phyloP scores from a whole-genome alignment of 2,888 invertebrate species.

The Harmothoe impar region DNA sequence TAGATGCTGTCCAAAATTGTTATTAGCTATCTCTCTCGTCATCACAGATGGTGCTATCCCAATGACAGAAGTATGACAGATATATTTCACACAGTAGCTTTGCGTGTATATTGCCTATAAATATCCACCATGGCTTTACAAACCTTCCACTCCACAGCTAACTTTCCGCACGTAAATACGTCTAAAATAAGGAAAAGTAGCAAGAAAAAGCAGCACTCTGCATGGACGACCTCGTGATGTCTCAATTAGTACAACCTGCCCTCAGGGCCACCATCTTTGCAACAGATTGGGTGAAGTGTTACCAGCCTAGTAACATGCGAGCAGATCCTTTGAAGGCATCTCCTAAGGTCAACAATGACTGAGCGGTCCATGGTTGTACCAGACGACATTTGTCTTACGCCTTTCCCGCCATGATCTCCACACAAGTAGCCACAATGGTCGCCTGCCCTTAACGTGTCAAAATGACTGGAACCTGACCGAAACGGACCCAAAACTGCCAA shows the following conservation, averaged over 20 bases:
- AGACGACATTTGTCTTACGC: background rate
- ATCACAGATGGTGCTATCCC: too few species aligned
- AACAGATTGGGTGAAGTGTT: constrained; percentile 26
- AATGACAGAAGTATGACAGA: too few species aligned
- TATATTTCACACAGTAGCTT: too few species aligned
- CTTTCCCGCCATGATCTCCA: too few species aligned
- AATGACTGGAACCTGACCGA: constrained; percentile 27
- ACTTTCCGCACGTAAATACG: too few species aligned
- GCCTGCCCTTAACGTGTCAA: constrained; percentile 13
- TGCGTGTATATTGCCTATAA: too few species aligned
- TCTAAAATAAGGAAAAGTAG: too few species aligned
- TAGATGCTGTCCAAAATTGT: too few species aligned
- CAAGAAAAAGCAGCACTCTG: background rate
- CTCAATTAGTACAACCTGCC: background rate
- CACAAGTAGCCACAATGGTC: background rate
- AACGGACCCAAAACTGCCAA: constrained; percentile 12
- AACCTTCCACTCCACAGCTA: too few species aligned
- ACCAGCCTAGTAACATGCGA: constrained; percentile 24
- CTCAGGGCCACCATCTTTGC: constrained; percentile 38
- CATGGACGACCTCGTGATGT: constrained; percentile 3
- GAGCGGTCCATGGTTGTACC: background rate
- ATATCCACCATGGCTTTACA: too few species aligned
- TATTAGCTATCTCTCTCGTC: too few species aligned
- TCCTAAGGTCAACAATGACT: constrained; percentile 23
- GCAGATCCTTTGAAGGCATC: background rate